A percentile compares a stretch with the other conserved stretches of the same genome.
These are phyloP conservation scores for Corydoras maculifer DNA, from an alignment of 2,113 vertebrate species.

Conservation along the genomic window DNA sequence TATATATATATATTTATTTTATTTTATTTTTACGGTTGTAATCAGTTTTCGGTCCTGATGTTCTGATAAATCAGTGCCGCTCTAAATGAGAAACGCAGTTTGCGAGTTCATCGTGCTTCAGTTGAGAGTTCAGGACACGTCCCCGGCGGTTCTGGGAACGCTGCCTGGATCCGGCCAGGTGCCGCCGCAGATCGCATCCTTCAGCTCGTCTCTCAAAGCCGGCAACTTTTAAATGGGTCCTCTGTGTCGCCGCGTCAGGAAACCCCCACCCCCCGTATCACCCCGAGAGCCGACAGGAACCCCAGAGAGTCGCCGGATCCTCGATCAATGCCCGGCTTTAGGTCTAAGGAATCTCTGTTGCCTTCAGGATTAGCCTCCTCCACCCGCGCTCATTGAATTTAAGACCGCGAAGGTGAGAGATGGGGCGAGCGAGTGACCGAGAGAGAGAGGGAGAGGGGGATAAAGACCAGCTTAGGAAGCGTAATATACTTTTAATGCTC, in stretches of 20 bases:
- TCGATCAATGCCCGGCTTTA: slow-evolving; percentile 27
- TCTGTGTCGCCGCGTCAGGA: slow-evolving; percentile 27
- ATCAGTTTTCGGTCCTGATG: too few species aligned
- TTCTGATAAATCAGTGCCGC: background rate
- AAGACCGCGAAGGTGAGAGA: background rate
- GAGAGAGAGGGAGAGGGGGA: background rate
- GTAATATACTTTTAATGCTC: slow-evolving; percentile 3
- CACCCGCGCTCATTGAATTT: slow-evolving; percentile 15
- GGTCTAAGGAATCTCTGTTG: slow-evolving; percentile 2
- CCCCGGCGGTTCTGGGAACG: slow-evolving; percentile 20
- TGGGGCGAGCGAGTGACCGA: background rate
- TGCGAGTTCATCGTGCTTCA: background rate
- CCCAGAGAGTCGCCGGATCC: slow-evolving; percentile 3
- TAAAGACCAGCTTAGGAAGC: background rate
- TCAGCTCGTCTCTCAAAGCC: slow-evolving; percentile 28
- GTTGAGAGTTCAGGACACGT: slow-evolving; percentile 37
- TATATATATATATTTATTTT: slow-evolving; percentile 12
- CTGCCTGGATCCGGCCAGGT: slow-evolving; percentile 41
- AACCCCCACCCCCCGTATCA: background rate
- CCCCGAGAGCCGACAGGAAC: slow-evolving; percentile 9
- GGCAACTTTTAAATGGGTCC: slow-evolving; percentile 34
- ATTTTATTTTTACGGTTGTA: background rate
- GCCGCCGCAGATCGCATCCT: slow-evolving; percentile 1
- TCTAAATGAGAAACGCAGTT: background rate
- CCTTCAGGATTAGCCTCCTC: slow-evolving; percentile 11